These are phyloP conservation scores for Calycopis cecrops DNA, from an alignment of 1,140 invertebrate genomes.

Conservation along the genomic window DNA sequence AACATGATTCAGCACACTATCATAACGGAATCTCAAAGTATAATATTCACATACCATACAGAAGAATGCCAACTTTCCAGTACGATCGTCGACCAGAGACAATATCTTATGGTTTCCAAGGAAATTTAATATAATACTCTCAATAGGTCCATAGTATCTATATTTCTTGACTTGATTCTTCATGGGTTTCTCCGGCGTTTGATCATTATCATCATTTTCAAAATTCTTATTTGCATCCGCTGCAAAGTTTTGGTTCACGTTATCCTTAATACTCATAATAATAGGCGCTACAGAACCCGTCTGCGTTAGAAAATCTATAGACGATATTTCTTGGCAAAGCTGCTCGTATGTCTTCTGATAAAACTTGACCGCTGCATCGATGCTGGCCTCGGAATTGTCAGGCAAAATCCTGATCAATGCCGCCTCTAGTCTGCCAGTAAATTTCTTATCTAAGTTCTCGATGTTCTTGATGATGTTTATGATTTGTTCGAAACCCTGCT, in stretches of 20 bases:
- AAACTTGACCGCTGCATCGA: constrained; percentile 51
- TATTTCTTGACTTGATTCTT: constrained; percentile 63
- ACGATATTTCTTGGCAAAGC: constrained; percentile 42
- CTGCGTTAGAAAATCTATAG: constrained; percentile 51
- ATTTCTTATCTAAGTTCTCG: constrained; percentile 51
- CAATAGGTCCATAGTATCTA: constrained; percentile 63
- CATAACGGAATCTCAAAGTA: constrained; percentile 60
- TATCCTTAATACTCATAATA: constrained; percentile 68
- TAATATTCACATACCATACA: constrained; percentile 67
- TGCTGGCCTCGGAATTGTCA: constrained; percentile 57
- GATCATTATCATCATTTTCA: constrained; percentile 59
- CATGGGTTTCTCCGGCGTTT: constrained; percentile 44
- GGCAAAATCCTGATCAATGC: constrained; percentile 46
- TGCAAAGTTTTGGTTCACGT: constrained; percentile 63
- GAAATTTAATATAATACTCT: constrained; percentile 48
- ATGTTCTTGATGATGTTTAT: constrained; percentile 41
- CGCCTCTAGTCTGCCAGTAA: constrained; percentile 44
- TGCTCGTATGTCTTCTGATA: constrained; percentile 48
- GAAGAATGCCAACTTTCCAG: constrained; percentile 63
- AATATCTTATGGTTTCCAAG: constrained; percentile 57
- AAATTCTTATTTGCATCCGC: constrained; percentile 57
- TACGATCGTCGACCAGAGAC: constrained; percentile 59
- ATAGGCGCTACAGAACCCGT: constrained; percentile 63
- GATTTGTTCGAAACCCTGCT: constrained; percentile 41
- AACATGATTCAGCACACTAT: constrained; percentile 61